Percentiles rank a stretch among this genome's conserved stretches.
These are phyloP conservation scores for Acropora tenuis DNA, from an alignment of 64 coral and sea anemone genomes.

Conservation along the genomic window DNA sequence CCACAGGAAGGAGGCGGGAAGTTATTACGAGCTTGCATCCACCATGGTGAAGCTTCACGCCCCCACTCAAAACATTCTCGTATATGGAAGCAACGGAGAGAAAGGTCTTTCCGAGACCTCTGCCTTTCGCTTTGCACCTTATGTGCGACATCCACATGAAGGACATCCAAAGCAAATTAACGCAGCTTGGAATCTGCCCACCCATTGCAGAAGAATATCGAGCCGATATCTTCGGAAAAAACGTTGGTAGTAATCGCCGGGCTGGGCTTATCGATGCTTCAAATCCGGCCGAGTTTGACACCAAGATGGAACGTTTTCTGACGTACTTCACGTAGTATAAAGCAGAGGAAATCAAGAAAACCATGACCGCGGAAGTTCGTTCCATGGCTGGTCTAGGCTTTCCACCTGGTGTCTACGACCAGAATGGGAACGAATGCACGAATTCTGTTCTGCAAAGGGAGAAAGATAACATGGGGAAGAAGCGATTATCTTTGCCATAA, in stretches of 20 bases:
- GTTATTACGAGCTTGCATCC: slow-evolving; percentile 61
- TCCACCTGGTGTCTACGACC: slow-evolving; percentile 61
- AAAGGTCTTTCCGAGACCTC: slow-evolving; percentile 51
- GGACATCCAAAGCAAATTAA: slow-evolving; percentile 62
- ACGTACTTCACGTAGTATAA: slow-evolving; percentile 54
- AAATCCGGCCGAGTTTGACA: slow-evolving; percentile 53
- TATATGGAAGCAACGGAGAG: slow-evolving; percentile 65
- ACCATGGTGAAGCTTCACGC: slow-evolving; percentile 72
- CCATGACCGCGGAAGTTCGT: slow-evolving; percentile 52
- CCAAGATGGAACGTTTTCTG: slow-evolving; percentile 31
- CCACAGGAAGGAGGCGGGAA: slow-evolving; percentile 57
- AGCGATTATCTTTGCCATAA: slow-evolving; percentile 30
- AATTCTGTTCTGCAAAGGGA: slow-evolving; percentile 68
- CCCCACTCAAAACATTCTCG: slow-evolving; percentile 48
- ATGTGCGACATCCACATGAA: slow-evolving; percentile 79
- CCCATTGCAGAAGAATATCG: slow-evolving; percentile 27
- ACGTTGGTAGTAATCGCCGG: slow-evolving; percentile 24
- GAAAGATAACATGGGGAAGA: slow-evolving; percentile 42
- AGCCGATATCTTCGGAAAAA: slow-evolving; percentile 72
- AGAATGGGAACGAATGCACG: slow-evolving; percentile 68
- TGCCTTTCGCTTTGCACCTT: slow-evolving; percentile 56
- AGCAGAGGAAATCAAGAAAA: slow-evolving; percentile 51
- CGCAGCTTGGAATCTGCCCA: slow-evolving; percentile 39
- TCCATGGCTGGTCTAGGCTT: slow-evolving; percentile 79
- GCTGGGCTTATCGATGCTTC: slow-evolving; percentile 40